These are phyloP conservation scores for Ceyx cyanopectus DNA, from an alignment of 2,113 vertebrate genomes.

Conservation along the genomic window DNA sequence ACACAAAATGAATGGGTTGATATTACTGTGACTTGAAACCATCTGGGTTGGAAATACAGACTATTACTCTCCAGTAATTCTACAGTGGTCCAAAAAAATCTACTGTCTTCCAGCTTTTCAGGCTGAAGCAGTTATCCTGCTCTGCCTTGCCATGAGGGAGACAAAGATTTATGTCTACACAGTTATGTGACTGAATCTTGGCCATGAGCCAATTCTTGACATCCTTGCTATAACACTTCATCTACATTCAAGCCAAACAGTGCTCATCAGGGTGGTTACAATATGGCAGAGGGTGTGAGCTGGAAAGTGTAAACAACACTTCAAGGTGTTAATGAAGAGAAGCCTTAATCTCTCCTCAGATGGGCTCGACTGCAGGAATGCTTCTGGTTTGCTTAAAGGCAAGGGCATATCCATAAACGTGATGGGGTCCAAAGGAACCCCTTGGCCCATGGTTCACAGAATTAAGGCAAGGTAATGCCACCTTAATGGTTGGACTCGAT, in stretches of 20 bases:
- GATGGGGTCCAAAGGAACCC: not conserved
- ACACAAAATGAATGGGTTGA: not conserved
- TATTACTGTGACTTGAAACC: not conserved
- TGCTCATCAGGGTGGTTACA: not conserved
- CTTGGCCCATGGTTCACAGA: not conserved
- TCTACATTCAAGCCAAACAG: not conserved
- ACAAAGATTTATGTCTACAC: not conserved
- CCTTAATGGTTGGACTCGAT: not conserved
- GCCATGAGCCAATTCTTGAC: not conserved
- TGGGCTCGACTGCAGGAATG: not conserved
- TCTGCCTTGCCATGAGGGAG: not conserved
- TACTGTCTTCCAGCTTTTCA: not conserved
- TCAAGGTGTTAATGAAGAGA: conserved; percentile 21
- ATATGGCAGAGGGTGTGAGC: not conserved
- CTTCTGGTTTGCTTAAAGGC: conserved; percentile 8
- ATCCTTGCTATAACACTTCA: not conserved
- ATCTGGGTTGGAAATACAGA: not conserved
- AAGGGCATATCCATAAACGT: not conserved
- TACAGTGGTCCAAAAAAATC: not conserved
- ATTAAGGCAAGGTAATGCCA: not conserved
- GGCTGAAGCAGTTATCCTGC: not conserved
- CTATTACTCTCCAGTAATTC: not conserved
- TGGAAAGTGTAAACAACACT: conserved; percentile 1
- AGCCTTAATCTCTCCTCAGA: not conserved
- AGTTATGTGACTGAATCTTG: not conserved